phyloP scores from a whole-genome alignment of 1,140 invertebrate genomes.

The Calephelis virginiensis region DNA sequence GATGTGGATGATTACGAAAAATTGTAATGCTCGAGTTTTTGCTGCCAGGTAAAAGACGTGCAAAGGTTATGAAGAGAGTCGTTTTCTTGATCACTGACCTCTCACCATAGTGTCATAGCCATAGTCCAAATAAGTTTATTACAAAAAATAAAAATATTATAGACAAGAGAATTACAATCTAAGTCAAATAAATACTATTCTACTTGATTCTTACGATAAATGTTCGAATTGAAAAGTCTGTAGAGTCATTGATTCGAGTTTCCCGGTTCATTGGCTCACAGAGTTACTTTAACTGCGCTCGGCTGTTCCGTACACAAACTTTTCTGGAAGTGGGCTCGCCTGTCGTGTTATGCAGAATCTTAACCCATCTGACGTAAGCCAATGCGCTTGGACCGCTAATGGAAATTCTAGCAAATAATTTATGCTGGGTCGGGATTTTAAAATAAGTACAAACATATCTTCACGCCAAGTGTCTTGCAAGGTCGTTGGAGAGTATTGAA shows the following conservation, averaged over 20 bases:
- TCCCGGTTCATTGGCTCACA: background rate
- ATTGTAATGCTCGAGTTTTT: too few species aligned
- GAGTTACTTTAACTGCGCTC: background rate
- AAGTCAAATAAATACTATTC: background rate
- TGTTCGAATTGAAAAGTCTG: conserved; percentile 10
- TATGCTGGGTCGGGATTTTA: background rate
- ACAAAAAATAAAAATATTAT: too few species aligned
- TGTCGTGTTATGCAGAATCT: conserved; percentile 12
- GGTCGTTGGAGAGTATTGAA: too few species aligned
- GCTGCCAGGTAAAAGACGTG: too few species aligned
- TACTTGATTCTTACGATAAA: conserved; percentile 1
- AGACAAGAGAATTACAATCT: background rate
- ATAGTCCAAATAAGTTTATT: too few species aligned
- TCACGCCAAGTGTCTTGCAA: too few species aligned
- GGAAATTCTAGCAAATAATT: background rate
- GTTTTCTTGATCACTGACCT: too few species aligned
- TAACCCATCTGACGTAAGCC: conserved; percentile 4
- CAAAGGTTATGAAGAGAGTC: too few species aligned
- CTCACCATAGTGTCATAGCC: too few species aligned
- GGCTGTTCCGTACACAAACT: background rate
- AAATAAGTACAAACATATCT: too few species aligned
- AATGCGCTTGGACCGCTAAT: background rate
- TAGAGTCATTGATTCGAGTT: conserved; percentile 12
- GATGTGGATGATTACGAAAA: too few species aligned
- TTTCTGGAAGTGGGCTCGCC: conserved; percentile 2